Percentiles rank a stretch among this genome's conserved stretches.
These are phyloP conservation scores for Holotrichia oblita DNA, from an alignment of 1,140 invertebrate genomes.

Conservation along the genomic window DNA sequence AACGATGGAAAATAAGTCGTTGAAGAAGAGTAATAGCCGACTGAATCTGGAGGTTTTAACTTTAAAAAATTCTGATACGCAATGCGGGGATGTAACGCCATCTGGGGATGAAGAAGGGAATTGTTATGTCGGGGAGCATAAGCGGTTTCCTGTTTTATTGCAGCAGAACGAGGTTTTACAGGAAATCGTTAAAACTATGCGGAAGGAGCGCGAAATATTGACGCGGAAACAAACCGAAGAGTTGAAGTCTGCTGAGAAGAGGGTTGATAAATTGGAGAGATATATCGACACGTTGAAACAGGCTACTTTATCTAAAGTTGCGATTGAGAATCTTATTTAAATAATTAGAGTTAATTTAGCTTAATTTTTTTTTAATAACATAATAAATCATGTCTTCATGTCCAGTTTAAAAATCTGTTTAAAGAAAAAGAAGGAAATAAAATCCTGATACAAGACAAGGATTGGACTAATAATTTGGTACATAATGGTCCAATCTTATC, in stretches of 20 bases:
- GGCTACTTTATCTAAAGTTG: background rate
- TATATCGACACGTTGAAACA: background rate
- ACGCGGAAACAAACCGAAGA: background rate
- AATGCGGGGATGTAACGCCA: background rate
- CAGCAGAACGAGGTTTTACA: conserved; percentile 9
- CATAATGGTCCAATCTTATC: no score
- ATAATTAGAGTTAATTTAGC: no score
- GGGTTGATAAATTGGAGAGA: conserved; percentile 2
- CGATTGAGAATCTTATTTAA: background rate
- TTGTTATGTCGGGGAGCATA: background rate
- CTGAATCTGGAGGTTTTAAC: background rate
- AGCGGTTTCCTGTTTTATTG: background rate
- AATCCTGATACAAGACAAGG: no score
- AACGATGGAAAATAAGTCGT: background rate
- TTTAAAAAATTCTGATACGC: background rate
- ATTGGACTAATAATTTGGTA: no score
- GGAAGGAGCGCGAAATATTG: background rate
- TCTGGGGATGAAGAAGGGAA: background rate
- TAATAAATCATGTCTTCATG: no score
- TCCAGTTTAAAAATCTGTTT: no score
- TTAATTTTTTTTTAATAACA: no score
- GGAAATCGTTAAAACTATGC: conserved; percentile 7
- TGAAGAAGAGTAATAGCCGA: background rate
- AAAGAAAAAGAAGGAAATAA: no score
- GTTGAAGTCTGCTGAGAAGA: background rate